Base-by-base conservation (phyloP, 1,140 invertebrate species). In the Pollicipes pollicipes region DNA sequence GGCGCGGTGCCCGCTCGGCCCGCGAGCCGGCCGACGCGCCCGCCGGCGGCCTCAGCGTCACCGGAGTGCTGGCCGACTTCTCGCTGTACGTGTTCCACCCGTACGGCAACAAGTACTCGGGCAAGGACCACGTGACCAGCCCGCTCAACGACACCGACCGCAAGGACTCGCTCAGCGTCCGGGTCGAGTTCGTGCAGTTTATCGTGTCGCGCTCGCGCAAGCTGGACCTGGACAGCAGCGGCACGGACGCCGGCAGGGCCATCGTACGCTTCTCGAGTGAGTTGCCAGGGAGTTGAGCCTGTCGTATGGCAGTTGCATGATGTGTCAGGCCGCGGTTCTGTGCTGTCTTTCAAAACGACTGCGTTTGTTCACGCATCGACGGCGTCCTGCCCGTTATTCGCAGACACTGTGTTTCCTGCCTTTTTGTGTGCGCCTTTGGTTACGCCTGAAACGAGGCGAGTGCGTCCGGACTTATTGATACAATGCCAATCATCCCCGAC, bases 61-160 rank as follows among this genome's bases (percentile, higher is more conserved):
- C 94, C 0, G 93, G 92, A 4, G 95, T 91, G 76, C 81, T 98
- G 69, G 91, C 93, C 0, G 93, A 98, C 79, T 98, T 98, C 79
- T 97, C 94, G 0, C 88, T 98, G 0, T 96, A 95, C 79, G 95
- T 98, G 73, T 97, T 97, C 82, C 95, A 98, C 83, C 95, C 95
- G 0, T 97, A 97, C 78, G 94, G 95, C 24, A 91, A 87, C 76
- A 78, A 76, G 58, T 29, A 32, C 30, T 63, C 45, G 0, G 26
- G 29, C 6, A 28, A 32, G 30, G 69, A 28, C 26, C 37, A 70
- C 21, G 71, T 66, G 21, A 31, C 75, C 8, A 77, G 75, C 6
- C 90, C 91, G 0, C 80, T 93, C 10, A 87, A 89, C 0, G 92
- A 95, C 76, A 88, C 88, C 73, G 92, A 96, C 77, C 83, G 95